phyloP scores from a whole-genome alignment of 2,113 vertebrate species.

The Labeo rohita region DNA sequence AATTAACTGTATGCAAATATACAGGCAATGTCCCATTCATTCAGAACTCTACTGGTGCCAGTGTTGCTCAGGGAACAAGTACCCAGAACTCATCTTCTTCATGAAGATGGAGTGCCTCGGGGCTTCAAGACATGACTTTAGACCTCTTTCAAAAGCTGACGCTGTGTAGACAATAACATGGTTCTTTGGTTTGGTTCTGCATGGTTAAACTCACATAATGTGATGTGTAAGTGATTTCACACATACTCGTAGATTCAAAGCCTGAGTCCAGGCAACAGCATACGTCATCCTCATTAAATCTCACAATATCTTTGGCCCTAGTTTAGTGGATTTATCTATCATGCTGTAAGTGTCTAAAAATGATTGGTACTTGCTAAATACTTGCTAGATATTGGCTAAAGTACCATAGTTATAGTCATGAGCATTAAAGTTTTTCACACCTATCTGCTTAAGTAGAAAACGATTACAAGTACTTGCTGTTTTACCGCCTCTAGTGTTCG shows the following conservation, averaged over 20 bases:
- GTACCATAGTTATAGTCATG: not conserved
- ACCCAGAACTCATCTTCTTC: slow-evolving; percentile 58
- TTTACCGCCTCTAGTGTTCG: too few species aligned
- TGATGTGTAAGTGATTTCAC: slow-evolving; percentile 53
- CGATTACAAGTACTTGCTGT: too few species aligned
- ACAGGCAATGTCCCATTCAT: slow-evolving; percentile 45
- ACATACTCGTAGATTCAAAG: slow-evolving; percentile 60
- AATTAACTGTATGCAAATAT: slow-evolving; percentile 68
- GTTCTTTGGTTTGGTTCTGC: slow-evolving; percentile 64
- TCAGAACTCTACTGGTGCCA: slow-evolving; percentile 47
- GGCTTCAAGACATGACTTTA: slow-evolving; percentile 64
- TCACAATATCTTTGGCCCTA: slow-evolving; percentile 45
- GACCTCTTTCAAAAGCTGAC: slow-evolving; percentile 68
- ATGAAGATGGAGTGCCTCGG: slow-evolving; percentile 62
- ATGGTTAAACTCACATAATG: slow-evolving; percentile 65
- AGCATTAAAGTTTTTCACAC: not conserved
- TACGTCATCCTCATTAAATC: slow-evolving; percentile 44
- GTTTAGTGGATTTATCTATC: slow-evolving; percentile 17
- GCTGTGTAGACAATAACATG: slow-evolving; percentile 58
- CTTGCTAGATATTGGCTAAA: not conserved
- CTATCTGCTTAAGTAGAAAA: not conserved
- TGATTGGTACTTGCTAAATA: not conserved
- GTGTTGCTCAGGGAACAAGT: slow-evolving; percentile 67
- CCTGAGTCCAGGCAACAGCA: slow-evolving; percentile 66
- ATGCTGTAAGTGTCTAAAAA: not conserved